Evolutionary conservation across 2,113 vertebrate species (phyloP).

Genomic region (Rutilus rutilus): DNA sequence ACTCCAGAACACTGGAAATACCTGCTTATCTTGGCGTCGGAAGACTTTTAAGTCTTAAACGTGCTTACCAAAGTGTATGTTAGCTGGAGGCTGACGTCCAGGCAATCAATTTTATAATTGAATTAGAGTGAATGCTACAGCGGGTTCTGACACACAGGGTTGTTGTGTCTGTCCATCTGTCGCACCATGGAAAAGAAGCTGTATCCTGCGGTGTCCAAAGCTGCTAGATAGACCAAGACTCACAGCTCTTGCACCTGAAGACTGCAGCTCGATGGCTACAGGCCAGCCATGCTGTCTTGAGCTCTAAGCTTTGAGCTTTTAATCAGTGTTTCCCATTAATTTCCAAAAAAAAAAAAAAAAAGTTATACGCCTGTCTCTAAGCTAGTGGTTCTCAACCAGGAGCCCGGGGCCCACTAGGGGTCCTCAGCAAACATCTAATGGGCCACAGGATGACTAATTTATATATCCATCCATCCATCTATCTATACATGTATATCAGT

Average conservation of each 20-base stretch:
- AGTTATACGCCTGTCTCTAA: background rate
- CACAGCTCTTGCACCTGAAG: conserved; percentile 37
- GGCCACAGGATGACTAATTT: background rate
- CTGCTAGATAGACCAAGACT: conserved; percentile 46
- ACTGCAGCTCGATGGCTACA: conserved; percentile 25
- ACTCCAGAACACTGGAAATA: background rate
- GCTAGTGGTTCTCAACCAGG: background rate
- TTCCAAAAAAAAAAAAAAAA: background rate
- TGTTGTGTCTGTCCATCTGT: conserved; percentile 49
- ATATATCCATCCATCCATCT: background rate
- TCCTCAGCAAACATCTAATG: background rate
- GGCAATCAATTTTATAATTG: conserved; percentile 45
- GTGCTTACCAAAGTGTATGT: conserved; percentile 17
- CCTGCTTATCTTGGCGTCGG: conserved; percentile 6
- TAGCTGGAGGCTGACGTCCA: conserved; percentile 43
- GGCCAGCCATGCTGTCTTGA: conserved; percentile 34
- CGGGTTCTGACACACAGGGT: conserved; percentile 30
- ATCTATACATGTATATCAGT: background rate
- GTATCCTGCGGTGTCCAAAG: conserved; percentile 32
- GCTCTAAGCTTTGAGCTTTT: conserved; percentile 28
- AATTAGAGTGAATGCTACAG: conserved; percentile 35
- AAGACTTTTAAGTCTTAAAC: conserved; percentile 33
- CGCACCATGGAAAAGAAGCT: background rate
- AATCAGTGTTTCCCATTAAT: conserved; percentile 37
- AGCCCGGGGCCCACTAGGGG: background rate